Conservation (phyloP, 2,888 invertebrate genomes). For the Pristionchus japonicus region DNA sequence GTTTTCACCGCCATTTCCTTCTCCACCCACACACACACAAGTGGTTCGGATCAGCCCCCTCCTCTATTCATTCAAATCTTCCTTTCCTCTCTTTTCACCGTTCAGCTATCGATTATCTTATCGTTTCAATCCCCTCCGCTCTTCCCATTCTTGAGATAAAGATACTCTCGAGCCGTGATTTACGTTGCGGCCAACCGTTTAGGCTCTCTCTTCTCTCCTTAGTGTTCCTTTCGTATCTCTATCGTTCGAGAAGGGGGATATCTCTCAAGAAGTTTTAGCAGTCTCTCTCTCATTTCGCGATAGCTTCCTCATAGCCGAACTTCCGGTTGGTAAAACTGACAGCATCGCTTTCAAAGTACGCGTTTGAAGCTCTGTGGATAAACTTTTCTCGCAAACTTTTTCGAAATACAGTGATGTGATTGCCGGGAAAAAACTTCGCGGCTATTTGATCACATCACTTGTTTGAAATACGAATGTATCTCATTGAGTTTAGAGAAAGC, state of each 20-base stretch:
- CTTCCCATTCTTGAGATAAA: too few species aligned
- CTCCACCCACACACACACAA: background rate
- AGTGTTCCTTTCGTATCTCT: background rate
- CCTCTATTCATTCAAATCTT: constrained; percentile 34
- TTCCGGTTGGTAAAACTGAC: background rate
- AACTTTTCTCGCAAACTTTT: background rate
- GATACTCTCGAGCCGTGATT: background rate
- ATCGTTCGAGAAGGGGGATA: background rate
- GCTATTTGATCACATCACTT: too few species aligned
- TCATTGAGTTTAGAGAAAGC: too few species aligned
- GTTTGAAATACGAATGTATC: too few species aligned
- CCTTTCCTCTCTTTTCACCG: background rate
- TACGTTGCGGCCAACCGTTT: constrained; percentile 8
- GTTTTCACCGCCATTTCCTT: background rate
- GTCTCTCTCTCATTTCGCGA: background rate
- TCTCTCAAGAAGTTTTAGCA: constrained; percentile 3
- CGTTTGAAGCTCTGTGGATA: background rate
- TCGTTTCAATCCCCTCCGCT: background rate
- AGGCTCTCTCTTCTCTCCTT: background rate
- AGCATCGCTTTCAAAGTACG: background rate
- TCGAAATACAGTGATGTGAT: background rate
- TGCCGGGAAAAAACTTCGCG: background rate
- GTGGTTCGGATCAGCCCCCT: constrained; percentile 2
- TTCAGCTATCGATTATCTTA: constrained; percentile 35
- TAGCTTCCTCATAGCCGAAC: constrained; percentile 23